Base-by-base conservation (phyloP, 2,797 vertebrate genomes). In the Xenops minutus region DNA sequence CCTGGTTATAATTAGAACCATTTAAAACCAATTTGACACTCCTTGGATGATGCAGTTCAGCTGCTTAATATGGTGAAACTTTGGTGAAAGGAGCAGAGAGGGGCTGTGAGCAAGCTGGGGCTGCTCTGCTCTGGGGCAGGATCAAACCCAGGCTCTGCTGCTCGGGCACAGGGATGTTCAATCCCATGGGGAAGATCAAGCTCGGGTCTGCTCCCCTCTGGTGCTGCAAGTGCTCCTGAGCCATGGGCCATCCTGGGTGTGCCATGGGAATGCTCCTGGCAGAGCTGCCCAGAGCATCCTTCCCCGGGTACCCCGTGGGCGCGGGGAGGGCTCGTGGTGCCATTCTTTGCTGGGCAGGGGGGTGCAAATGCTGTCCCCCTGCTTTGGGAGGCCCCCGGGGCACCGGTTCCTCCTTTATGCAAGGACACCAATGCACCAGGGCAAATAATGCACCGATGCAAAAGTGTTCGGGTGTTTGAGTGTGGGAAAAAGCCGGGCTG, bases 1-100 rank as follows among this genome's bases (percentile, higher is more conserved):
- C 97, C 97, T 97, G 96, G 96, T 96, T 93, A 89, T 96, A 97
- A 97, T 97, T 85, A 95, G 98, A 98, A 98, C 98, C 98, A 97
- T 97, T 97, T 97, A 93, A 82, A 95, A 95, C 90, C 54, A 86
- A 91, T 96, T 96, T 94, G 95, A 94, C 89, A 94, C 89, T 91
- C 75, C 37, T 81, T 36, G 85, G 88, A 95, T 88, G 95, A 89
- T 92, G 94, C 96, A 90, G 95, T 88, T 96, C 91, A 91, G 95
- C 89, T 96, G 96, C 93, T 96, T 85, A 95, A 91, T 92, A 93
- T 92, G 95, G 96, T 58, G 95, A 85, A 82, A 37, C 91, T 85
- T 56, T 26, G 94, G 84, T 77, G 92, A 85, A 92, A 95, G 94
- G 79, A 87, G 78, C 20, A 17, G 72, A 44, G 88, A 63, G 67